Conservation (phyloP, 2,797 vertebrate species). For the Apodemus agrarius region DNA sequence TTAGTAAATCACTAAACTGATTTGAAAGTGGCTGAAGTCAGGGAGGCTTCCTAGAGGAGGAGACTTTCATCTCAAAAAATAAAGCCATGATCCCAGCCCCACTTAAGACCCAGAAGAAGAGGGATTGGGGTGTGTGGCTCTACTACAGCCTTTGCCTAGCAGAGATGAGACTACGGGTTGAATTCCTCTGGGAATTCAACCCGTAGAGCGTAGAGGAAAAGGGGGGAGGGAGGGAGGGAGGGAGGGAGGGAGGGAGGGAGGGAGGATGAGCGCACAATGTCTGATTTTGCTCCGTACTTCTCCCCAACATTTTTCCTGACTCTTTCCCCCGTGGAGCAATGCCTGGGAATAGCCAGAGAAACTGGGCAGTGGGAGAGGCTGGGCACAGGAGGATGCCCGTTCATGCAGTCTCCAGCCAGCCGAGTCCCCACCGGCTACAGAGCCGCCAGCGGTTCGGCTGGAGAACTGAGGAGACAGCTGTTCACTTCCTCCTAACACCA, state of each 20-base stretch:
- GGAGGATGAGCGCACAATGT: too few relatives aligned
- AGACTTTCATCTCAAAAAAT: neutral
- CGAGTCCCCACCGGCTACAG: neutral
- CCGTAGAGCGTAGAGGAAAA: too few relatives aligned
- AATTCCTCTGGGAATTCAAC: too few relatives aligned
- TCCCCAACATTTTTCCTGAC: too few relatives aligned
- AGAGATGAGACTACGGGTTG: too few relatives aligned
- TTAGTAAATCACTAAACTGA: neutral
- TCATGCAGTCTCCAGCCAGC: neutral
- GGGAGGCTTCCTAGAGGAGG: conserved; percentile 51
- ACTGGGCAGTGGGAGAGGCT: neutral
- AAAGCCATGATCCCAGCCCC: neutral
- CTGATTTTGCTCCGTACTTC: neutral
- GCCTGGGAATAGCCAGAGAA: neutral
- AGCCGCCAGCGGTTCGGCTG: neutral
- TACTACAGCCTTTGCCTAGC: neutral
- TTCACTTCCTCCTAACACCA: neutral
- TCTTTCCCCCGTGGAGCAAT: accelerated
- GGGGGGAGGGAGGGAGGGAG: too few relatives aligned
- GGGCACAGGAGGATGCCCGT: too few relatives aligned
- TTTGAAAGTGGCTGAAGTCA: neutral
- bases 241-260: too few relatives aligned
- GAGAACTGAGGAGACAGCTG: neutral
- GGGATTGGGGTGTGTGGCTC: neutral
- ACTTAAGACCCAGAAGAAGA: neutral